Base-by-base conservation (phyloP, 2,797 vertebrate genomes). In the Sorex maritimensis region DNA sequence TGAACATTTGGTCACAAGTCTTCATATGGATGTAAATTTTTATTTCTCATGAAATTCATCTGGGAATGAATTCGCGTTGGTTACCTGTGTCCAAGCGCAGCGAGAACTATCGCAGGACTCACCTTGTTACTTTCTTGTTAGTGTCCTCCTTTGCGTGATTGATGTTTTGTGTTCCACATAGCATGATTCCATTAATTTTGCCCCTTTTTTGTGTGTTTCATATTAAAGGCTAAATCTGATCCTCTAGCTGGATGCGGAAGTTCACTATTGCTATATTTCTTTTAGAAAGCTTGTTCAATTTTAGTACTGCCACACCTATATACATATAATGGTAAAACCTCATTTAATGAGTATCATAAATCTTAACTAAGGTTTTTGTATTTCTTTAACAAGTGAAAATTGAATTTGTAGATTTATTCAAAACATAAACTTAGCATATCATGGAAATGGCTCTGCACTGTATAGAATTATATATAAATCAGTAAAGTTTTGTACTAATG, bases 351-450 rank as follows among this genome's bases (percentile, higher is more conserved):
- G 3, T 44, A 84, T 13, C 26, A 19, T 15, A 30, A 88, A 52
- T 84, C 30, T 73, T 74, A 81, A 65, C 41, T n/a, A 13, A 28
- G 17, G n/a, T 78, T 65, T 63, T n/a, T 15, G 23, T 41, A 2
- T 63, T 9, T 23, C 41, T 55, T 72, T 78, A 81, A 88, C 19
- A 44, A 65, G 23, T 86, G 52, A 86, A 86, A 41, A 74, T 44
- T 30, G 21, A 69, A 86, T 79, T 86, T 91, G 8, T 55, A 52
- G 73, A 28, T 92, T 90, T 69, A 90, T 55, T 82, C 83, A 78
- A 89, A 83, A 24, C 10, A 68, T 13, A 80, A 83, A 34, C 0
- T 75, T 72, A 44, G 9, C 65, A 6, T 46, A 30, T 55, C 28
- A 7, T 7, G 19, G n/a, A 2, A 44, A 1, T 58, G 24, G 82